Conservation (phyloP, 2,113 vertebrate species). For the Anguilla rostrata region DNA sequence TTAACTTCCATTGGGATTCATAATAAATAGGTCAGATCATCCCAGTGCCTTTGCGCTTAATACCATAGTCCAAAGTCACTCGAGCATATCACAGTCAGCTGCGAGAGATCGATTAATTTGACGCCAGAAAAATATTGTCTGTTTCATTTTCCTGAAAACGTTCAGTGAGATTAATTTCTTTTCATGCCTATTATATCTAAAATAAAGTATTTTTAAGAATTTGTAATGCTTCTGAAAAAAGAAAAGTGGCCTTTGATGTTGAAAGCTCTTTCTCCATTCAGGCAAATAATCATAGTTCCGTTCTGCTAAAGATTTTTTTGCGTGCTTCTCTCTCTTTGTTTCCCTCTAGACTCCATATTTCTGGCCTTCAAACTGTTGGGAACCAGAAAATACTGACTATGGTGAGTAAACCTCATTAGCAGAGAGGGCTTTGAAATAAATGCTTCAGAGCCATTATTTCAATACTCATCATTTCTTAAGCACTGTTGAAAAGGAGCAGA, state of each 20-base stretch:
- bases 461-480: not conserved
- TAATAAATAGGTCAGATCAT: not conserved
- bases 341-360: constrained; percentile 80
- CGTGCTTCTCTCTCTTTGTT: not conserved
- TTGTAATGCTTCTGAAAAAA: not conserved
- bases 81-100: not conserved
- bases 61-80: not conserved
- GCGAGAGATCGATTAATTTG: not conserved
- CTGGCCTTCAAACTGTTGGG: constrained; percentile 89
- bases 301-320: not conserved
- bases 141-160: not conserved
- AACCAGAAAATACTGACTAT: constrained; percentile 84
- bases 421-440: not conserved
- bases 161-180: not conserved
- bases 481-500: not conserved
- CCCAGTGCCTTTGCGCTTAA: not conserved
- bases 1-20: not conserved
- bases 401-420: constrained; percentile 63
- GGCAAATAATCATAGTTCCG: not conserved
- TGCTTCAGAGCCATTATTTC: not conserved
- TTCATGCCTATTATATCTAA: not conserved
- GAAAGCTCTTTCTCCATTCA: not conserved
- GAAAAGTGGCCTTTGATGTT: not conserved
- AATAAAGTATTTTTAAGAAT: not conserved
- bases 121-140: not conserved